phyloP scores from a whole-genome alignment of 2,797 vertebrate genomes.

The Aselliscus stoliczkanus region DNA sequence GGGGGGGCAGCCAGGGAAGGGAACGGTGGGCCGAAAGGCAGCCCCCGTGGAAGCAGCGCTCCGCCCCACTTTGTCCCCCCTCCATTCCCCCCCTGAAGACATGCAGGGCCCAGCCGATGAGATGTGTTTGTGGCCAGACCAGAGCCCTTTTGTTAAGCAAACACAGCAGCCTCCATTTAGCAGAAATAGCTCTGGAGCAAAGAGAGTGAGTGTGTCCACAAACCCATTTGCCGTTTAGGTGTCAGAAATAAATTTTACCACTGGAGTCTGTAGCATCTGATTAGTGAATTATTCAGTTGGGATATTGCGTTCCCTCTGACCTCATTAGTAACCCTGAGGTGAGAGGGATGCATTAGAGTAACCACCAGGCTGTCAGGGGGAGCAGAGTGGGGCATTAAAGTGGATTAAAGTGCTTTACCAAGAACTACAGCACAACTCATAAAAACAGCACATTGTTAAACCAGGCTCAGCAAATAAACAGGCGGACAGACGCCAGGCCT shows the following conservation, averaged over 20 bases:
- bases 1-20: accelerated
- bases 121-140: slow-evolving; percentile 44
- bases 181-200: slow-evolving; percentile 71
- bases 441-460: slow-evolving; percentile 78
- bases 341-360: slow-evolving; percentile 88
- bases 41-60: not conserved
- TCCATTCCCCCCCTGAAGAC: not conserved
- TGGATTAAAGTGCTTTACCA: slow-evolving; percentile 89
- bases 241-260: slow-evolving; percentile 89
- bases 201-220: slow-evolving; percentile 68
- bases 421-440: slow-evolving; percentile 82
- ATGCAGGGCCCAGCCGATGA: not conserved
- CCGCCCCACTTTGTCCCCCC: too few relatives aligned
- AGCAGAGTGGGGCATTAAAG: slow-evolving; percentile 85
- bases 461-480: slow-evolving; percentile 80
- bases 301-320: slow-evolving; percentile 84
- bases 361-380: slow-evolving; percentile 84
- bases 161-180: slow-evolving; percentile 61
- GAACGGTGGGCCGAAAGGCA: not conserved
- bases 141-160: slow-evolving; percentile 40
- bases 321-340: slow-evolving; percentile 91
- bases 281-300: slow-evolving; percentile 90
- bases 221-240: slow-evolving; percentile 84
- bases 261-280: slow-evolving; percentile 87
- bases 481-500: not conserved